Evolutionary conservation across 2,888 invertebrate species (phyloP), one percentile per base, ranked within the genome.

Genomic region (Eupithecia inturbata): DNA sequence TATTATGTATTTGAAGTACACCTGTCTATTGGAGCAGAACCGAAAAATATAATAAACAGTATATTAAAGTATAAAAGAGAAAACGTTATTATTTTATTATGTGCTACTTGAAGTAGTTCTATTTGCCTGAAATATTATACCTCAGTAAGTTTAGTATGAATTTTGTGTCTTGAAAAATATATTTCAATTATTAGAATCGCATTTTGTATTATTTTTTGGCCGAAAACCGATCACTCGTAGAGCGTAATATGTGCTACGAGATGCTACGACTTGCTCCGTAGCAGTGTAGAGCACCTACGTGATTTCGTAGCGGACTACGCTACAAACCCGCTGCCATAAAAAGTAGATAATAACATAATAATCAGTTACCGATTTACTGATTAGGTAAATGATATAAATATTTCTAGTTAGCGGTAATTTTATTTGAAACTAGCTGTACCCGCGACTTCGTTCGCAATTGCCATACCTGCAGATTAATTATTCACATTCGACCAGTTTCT

Each of bases 131-230:
- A 86, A 89, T 89, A 89, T 90, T 90, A 89, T 94, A 94, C 93
- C 93, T 93, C 93, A 94, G 90, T 92, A 92, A 90, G 90, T 92
- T 92, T 91, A 92, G 88, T 90, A 89, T 89, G 88, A 90, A 89
- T 92, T 91, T 88, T 91, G 91, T 89, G 89, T 92, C 89, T 92
- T 91, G 86, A 89, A 89, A 89, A 89, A 92, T 91, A 92, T 91
- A 91, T 89, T 91, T 88, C 87, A 87, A 91, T 90, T 90, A 89
- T 88, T 89, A 89, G 89, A 89, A 88, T 82, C 80, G 81, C 77
- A 80, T 81, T 88, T 64, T 83, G 86, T 87, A 86, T 90, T 89
- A 88, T 91, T 88, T 84, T 78, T 82, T 5, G 4, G 16, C 26
- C 22, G 14, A 66, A 66, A 22, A 10, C 28, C 63, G 19, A 31